phyloP scores from a whole-genome alignment of 2,113 vertebrate genomes.

The Siphamia tubifer region DNA sequence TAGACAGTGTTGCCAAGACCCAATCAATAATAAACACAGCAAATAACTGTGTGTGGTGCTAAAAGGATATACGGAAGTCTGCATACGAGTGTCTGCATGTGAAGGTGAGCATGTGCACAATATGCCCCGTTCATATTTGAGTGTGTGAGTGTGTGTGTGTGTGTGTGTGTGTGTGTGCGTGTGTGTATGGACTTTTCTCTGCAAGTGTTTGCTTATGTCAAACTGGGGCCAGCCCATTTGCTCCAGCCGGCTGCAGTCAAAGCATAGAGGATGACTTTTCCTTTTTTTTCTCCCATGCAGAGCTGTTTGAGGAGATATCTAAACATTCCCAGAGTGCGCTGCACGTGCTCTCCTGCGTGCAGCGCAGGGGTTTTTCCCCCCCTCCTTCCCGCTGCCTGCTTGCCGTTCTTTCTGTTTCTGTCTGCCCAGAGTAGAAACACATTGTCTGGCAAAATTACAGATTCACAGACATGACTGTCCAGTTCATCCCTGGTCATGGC shows the following conservation, averaged over 20 bases:
- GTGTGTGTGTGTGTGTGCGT: conserved; percentile 61
- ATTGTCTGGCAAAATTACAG: conserved; percentile 46
- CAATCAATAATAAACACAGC: conserved; percentile 83
- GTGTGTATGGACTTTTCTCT: conserved; percentile 67
- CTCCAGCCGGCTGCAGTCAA: conserved; percentile 60
- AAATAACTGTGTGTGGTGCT: background rate
- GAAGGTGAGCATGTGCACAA: conserved; percentile 51
- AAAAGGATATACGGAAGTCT: too few relatives aligned
- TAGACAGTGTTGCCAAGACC: conserved; percentile 80
- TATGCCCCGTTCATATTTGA: conserved; percentile 56
- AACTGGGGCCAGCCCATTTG: conserved; percentile 72
- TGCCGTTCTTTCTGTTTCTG: conserved; percentile 13
- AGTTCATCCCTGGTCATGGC: conserved; percentile 15
- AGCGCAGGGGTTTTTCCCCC: conserved; percentile 42
- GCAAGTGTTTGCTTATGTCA: conserved; percentile 74
- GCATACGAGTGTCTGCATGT: background rate
- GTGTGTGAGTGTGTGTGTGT: conserved; percentile 1
- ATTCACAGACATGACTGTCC: conserved; percentile 14
- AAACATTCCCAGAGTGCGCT: conserved; percentile 80
- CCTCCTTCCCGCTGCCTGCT: background rate
- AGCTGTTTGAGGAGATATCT: conserved; percentile 77
- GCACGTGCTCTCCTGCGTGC: conserved; percentile 79
- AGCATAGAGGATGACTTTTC: conserved; percentile 65
- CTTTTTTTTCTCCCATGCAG: conserved; percentile 64
- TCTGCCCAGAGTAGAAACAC: conserved; percentile 58